phyloP scores from a whole-genome alignment of 2,113 vertebrate genomes.

The Mystacornis crossleyi region DNA sequence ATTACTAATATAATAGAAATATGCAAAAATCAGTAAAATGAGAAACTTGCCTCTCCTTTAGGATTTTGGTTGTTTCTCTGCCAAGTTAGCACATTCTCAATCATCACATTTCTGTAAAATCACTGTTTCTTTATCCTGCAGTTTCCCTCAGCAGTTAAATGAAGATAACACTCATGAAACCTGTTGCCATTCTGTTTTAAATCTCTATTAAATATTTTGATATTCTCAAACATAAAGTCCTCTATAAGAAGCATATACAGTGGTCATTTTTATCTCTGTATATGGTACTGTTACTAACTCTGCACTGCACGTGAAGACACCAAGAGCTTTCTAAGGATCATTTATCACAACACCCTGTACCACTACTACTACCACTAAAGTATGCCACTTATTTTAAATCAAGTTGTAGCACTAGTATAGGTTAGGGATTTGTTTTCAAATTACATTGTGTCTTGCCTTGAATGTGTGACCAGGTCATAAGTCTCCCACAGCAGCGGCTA shows the following conservation, averaged over 20 bases:
- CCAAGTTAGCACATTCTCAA: not conserved
- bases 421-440: not conserved
- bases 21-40: not conserved
- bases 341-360: not conserved
- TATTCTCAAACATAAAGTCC: not conserved
- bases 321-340: not conserved
- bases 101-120: not conserved
- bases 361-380: not conserved
- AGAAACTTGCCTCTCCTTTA: not conserved
- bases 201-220: not conserved
- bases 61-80: not conserved
- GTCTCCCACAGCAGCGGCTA: not conserved
- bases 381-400: not conserved
- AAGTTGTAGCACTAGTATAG: not conserved
- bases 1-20: not conserved
- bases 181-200: not conserved
- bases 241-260: not conserved
- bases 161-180: not conserved
- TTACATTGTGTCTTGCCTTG: not conserved
- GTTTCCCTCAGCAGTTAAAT: not conserved
- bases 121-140: not conserved
- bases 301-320: not conserved
- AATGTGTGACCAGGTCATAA: not conserved
- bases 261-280: not conserved
- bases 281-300: not conserved